Base-by-base conservation (phyloP, 2,113 vertebrate genomes). In the Ophiodon elongatus region DNA sequence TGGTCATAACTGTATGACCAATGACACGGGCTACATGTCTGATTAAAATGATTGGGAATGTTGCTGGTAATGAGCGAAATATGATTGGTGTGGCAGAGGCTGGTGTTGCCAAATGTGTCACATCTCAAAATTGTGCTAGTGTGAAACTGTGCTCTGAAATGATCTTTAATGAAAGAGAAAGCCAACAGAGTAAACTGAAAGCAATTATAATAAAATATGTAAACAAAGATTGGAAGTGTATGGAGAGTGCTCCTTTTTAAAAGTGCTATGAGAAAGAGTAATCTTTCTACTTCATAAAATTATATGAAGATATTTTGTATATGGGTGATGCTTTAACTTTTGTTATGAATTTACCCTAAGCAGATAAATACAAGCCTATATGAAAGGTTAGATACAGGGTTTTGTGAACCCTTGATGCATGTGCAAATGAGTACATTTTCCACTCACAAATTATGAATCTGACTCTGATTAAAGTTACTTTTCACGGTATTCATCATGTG, bases 31-130 rank as follows among this genome's bases (percentile, higher is more conserved):
- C 23, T 37, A 37, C 65, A 74, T 31, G 29, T 54, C 23, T 72
- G 67, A 85, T 70, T 86, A 27, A 64, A 81, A 86, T 59, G 0
- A 69, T 37, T 33, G 47, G 62, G n/a, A 70, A 62, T 33, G 3
- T 62, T 54, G 3, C 52, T 19, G 43, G 60, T 85, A 82, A 87
- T 76, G 47, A 89, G 74, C 29, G 43, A 31, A 52, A 68, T 78
- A 65, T 70, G 3, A 84, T 78, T 60, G 66, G 2, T 8, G 54
- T 64, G 76, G 33, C 52, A 37, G 17, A 57, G 31, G 41, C 57
- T 76, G 15, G 10, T 86, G 52, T 72, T 56, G 64, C 33, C 19
- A 0, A n/a, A 13, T 43, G 29, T 35, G 8, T n/a, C 31, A 39
- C 41, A 56, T 82, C 41, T 75, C 19, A 68, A 63, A 63, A 79